These are phyloP conservation scores for Crypturellus tataupa DNA, from an alignment of 2,797 vertebrate species.

Conservation along the genomic window DNA sequence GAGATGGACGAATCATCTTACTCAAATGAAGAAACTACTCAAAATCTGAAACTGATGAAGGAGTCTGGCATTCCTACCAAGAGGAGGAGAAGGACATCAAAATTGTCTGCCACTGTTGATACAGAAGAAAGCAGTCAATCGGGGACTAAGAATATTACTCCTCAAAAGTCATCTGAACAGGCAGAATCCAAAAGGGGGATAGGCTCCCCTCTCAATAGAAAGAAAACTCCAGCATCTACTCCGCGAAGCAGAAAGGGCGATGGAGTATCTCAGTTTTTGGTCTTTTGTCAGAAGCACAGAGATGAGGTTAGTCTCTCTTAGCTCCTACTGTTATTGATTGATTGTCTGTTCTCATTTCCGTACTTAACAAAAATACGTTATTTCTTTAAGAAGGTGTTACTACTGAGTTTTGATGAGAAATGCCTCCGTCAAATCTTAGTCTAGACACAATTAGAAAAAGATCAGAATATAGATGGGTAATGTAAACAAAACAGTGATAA, in stretches of 20 bases:
- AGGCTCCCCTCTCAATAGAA: slow-evolving; percentile 77
- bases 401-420: not conserved
- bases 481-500: not conserved
- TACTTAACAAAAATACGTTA: not conserved
- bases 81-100: slow-evolving; percentile 79
- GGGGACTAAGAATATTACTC: slow-evolving; percentile 53
- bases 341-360: not conserved
- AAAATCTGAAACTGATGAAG: slow-evolving; percentile 21
- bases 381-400: not conserved
- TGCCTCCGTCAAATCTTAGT: not conserved
- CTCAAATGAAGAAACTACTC: slow-evolving; percentile 49
- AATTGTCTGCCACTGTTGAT: slow-evolving; percentile 40
- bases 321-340: not conserved
- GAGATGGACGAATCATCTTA: slow-evolving; percentile 60
- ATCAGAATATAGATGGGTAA: not conserved
- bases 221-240: slow-evolving; percentile 70
- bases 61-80: slow-evolving; percentile 76
- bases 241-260: slow-evolving; percentile 80
- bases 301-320: slow-evolving; percentile 82
- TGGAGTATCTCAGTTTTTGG: slow-evolving; percentile 82
- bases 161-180: slow-evolving; percentile 74
- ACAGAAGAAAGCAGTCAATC: slow-evolving; percentile 41
- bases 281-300: slow-evolving; percentile 87
- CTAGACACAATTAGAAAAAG: not conserved
- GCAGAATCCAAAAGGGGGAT: slow-evolving; percentile 75